Percentiles rank a stretch among this genome's conserved stretches.
phyloP scores from a whole-genome alignment of 1,140 invertebrate genomes.

The Camponotus pennsylvanicus region DNA sequence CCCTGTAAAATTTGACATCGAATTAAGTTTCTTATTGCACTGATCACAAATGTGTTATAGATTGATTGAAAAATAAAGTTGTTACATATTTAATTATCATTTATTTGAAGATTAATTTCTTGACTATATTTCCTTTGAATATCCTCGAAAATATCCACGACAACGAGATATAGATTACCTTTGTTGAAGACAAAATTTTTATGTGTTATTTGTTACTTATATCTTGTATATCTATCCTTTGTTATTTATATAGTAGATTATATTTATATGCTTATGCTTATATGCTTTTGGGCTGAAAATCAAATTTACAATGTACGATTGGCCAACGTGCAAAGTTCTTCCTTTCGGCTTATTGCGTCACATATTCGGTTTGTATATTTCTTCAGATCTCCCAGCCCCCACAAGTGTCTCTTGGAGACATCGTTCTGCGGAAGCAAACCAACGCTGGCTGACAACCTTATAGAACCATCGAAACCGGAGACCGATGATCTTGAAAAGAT shows the following conservation, averaged over 20 bases:
- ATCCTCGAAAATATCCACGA: too few relatives aligned
- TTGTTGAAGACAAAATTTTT: too few relatives aligned
- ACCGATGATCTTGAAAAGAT: slow-evolving; percentile 89
- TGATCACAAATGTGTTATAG: neutral
- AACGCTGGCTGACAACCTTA: slow-evolving; percentile 80
- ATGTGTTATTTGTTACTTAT: too few relatives aligned
- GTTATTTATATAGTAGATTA: too few relatives aligned
- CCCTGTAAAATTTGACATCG: neutral
- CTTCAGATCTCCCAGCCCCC: slow-evolving; percentile 93
- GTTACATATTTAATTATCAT: neutral
- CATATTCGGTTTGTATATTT: slow-evolving; percentile 49
- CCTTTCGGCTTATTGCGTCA: too few relatives aligned
- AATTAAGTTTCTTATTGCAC: neutral
- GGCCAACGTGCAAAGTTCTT: too few relatives aligned
- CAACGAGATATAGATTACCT: too few relatives aligned
- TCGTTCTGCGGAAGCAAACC: slow-evolving; percentile 95
- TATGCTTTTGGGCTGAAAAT: too few relatives aligned
- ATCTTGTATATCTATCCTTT: too few relatives aligned
- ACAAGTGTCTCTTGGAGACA: slow-evolving; percentile 95
- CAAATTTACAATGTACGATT: neutral
- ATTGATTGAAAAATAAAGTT: neutral
- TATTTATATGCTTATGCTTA: too few relatives aligned
- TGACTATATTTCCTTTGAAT: neutral
- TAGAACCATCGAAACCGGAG: slow-evolving; percentile 85
- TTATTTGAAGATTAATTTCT: neutral